phyloP scores from a whole-genome alignment of 2,888 invertebrate species.

The Suillia variegata region DNA sequence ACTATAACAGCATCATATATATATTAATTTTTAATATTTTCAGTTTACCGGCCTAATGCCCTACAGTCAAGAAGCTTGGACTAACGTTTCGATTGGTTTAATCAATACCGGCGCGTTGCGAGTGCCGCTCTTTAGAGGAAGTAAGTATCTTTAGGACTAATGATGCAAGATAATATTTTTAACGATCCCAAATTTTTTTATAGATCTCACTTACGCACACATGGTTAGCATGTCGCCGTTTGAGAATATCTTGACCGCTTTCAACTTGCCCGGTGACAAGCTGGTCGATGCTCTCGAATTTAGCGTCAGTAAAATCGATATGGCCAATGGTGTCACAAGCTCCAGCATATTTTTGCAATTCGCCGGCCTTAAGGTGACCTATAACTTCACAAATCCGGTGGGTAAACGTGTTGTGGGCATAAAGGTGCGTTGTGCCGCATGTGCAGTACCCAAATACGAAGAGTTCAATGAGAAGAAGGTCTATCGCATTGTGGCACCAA shows the following conservation, averaged over 20 bases:
- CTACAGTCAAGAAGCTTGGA: slow-evolving; percentile 65
- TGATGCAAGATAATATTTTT: too few species aligned
- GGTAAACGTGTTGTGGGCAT: slow-evolving; percentile 68
- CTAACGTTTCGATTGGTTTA: slow-evolving; percentile 70
- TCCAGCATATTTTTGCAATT: slow-evolving; percentile 63
- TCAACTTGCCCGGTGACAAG: slow-evolving; percentile 71
- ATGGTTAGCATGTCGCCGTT: slow-evolving; percentile 76
- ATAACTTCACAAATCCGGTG: slow-evolving; percentile 66
- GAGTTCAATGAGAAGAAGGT: slow-evolving; percentile 64
- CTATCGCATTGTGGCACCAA: slow-evolving; percentile 69
- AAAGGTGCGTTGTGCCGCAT: slow-evolving; percentile 44
- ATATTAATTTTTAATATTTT: neutral
- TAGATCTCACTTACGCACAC: slow-evolving; percentile 74
- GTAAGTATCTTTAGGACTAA: too few species aligned
- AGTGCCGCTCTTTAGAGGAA: slow-evolving; percentile 69
- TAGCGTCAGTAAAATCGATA: slow-evolving; percentile 58
- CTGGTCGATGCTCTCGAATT: slow-evolving; percentile 69
- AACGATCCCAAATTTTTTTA: too few species aligned
- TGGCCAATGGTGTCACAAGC: slow-evolving; percentile 32
- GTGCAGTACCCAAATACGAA: slow-evolving; percentile 66
- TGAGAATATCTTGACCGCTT: slow-evolving; percentile 74
- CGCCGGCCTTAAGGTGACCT: slow-evolving; percentile 63
- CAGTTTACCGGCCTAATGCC: slow-evolving; percentile 44
- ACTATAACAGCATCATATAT: neutral
- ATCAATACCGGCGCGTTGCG: slow-evolving; percentile 75